Percentiles rank a stretch among this genome's conserved stretches.
Evolutionary conservation across 2,888 invertebrate genomes (phyloP).

Genomic region (Hydrotaea diabolus): DNA sequence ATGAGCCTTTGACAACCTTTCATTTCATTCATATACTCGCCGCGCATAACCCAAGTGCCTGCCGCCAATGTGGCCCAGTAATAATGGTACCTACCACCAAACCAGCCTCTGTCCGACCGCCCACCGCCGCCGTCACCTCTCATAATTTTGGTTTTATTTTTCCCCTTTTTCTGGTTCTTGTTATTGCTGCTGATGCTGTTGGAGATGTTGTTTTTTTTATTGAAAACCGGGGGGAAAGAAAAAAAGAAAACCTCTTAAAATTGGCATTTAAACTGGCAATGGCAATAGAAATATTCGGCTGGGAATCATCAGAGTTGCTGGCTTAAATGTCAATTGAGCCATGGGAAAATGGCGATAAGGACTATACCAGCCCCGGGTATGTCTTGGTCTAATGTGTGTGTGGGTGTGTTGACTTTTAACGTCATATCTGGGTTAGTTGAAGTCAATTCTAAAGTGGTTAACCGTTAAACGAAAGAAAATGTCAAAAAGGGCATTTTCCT

Average conservation of each 20-base stretch:
- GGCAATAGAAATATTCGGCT: constrained; percentile 6
- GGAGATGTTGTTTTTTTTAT: neutral
- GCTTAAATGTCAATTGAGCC: constrained; percentile 28
- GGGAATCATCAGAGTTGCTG: constrained; percentile 17
- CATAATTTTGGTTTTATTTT: constrained; percentile 22
- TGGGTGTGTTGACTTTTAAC: neutral
- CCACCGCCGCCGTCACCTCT: neutral
- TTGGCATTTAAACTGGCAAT: constrained; percentile 4
- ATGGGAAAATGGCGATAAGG: constrained; percentile 23
- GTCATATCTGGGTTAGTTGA: neutral
- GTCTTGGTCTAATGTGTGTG: too few species aligned
- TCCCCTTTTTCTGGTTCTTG: neutral
- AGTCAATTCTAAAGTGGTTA: neutral
- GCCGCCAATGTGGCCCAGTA: neutral
- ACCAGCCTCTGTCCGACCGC: neutral
- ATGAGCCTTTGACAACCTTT: constrained; percentile 51
- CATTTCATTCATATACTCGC: constrained; percentile 1
- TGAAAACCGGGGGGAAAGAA: neutral
- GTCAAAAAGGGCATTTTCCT: too few species aligned
- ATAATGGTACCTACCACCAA: neutral
- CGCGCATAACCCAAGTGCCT: neutral
- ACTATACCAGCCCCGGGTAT: neutral
- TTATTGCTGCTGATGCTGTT: neutral
- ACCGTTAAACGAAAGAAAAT: neutral
- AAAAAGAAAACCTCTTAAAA: constrained; percentile 13